Conservation (phyloP, 2,888 invertebrate genomes). For the Andrena bicolor region DNA sequence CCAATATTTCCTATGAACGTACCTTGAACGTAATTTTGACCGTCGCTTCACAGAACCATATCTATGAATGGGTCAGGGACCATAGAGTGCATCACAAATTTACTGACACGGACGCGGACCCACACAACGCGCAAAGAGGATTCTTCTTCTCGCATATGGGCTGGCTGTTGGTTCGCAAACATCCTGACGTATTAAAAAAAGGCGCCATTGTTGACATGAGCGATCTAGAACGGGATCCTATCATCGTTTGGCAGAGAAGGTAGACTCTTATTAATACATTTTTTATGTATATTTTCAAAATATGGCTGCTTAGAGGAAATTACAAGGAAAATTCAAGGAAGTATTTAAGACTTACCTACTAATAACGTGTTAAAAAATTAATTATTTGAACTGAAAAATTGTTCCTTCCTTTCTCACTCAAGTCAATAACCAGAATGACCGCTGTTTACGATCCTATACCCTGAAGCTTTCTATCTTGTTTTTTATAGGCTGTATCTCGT, state of each 20-base stretch:
- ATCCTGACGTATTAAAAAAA: slow-evolving; percentile 94
- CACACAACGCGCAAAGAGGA: slow-evolving; percentile 94
- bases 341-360: no score
- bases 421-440: not conserved
- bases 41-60: slow-evolving; percentile 89
- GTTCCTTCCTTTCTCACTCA: not conserved
- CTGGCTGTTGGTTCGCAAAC: slow-evolving; percentile 95
- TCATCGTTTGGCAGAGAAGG: slow-evolving; percentile 95
- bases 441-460: not conserved
- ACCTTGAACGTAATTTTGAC: not conserved
- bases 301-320: no score
- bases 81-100: slow-evolving; percentile 96
- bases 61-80: slow-evolving; percentile 94
- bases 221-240: slow-evolving; percentile 94
- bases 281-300: no score
- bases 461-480: slow-evolving; percentile 3
- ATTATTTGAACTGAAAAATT: not conserved
- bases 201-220: slow-evolving; percentile 94
- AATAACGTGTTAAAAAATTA: no score
- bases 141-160: slow-evolving; percentile 99
- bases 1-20: no score
- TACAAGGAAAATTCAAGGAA: no score
- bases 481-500: slow-evolving; percentile 90
- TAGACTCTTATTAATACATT: slow-evolving; percentile 79
- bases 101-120: slow-evolving; percentile 95